These are phyloP conservation scores for Erpobdella octoculata DNA, from an alignment of 2,888 invertebrate genomes.

Conservation along the genomic window DNA sequence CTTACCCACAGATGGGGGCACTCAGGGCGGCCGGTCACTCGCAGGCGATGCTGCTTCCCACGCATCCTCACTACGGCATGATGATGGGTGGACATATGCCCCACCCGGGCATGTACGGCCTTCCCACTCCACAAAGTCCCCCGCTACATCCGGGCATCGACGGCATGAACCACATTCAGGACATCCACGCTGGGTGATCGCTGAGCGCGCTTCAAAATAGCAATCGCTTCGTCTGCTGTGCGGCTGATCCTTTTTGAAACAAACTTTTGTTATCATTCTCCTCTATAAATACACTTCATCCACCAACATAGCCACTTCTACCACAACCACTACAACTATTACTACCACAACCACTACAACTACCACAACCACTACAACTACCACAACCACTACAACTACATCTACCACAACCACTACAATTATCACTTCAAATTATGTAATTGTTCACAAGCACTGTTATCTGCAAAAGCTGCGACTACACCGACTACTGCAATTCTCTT, in stretches of 20 bases:
- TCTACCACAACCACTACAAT: too few relatives aligned
- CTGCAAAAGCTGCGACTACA: too few relatives aligned
- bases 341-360: background rate
- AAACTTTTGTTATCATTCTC: background rate
- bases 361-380: background rate
- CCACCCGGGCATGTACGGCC: constrained; percentile 49
- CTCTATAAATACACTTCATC: background rate
- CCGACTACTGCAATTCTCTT: too few relatives aligned
- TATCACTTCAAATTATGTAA: too few relatives aligned
- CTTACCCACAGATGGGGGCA: constrained; percentile 53
- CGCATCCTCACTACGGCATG: constrained; percentile 55
- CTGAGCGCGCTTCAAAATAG: background rate
- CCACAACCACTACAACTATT: background rate
- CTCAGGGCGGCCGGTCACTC: constrained; percentile 53
- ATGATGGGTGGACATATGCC: constrained; percentile 51
- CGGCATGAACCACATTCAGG: constrained; percentile 50
- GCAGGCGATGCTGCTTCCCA: constrained; percentile 55
- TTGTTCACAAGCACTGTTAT: too few relatives aligned
- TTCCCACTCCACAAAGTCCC: constrained; percentile 51
- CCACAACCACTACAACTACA: background rate
- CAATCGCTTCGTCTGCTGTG: background rate
- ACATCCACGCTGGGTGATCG: constrained; percentile 47
- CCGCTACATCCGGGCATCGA: constrained; percentile 50
- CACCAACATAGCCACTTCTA: background rate
- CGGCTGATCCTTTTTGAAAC: background rate